A percentile compares a stretch with the other conserved stretches of the same genome.
Evolutionary conservation across 1,140 invertebrate genomes (phyloP).

Genomic region (Heliconius hewitsoni): DNA sequence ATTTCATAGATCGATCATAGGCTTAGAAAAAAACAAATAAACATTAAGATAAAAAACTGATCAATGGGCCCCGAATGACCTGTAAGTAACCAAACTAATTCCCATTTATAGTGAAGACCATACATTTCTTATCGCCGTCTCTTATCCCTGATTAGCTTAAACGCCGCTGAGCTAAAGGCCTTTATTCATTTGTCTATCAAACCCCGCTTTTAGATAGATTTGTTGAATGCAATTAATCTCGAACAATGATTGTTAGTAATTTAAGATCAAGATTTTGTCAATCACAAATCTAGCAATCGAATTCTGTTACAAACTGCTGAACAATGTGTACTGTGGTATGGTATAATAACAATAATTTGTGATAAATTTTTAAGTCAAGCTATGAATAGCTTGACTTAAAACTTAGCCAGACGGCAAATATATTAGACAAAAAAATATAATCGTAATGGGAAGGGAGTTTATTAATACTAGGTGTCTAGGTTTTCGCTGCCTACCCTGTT

Average conservation of each 20-base stretch:
- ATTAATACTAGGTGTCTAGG: no score
- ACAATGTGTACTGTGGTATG: not conserved
- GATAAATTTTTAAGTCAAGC: slow-evolving; percentile 7
- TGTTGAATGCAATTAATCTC: slow-evolving; percentile 12
- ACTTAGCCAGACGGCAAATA: no score
- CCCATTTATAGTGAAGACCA: not conserved
- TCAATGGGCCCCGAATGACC: no score
- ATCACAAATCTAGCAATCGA: slow-evolving; percentile 14
- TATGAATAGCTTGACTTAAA: no score
- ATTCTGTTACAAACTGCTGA: slow-evolving; percentile 3
- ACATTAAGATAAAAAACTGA: no score
- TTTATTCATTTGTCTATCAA: slow-evolving; percentile 13
- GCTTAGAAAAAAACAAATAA: not conserved
- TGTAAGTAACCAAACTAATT: not conserved
- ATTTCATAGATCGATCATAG: no score
- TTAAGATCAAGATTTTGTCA: slow-evolving; percentile 16
- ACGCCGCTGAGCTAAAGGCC: slow-evolving; percentile 1
- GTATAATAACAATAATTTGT: not conserved
- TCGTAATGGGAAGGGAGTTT: no score
- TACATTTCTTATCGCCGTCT: not conserved
- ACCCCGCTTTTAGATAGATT: not conserved
- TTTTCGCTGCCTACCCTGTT: no score
- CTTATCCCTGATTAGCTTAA: not conserved
- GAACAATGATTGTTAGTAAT: slow-evolving; percentile 7
- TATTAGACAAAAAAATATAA: no score